These are phyloP conservation scores for Thamnophis elegans DNA, from an alignment of 2,797 vertebrate genomes.

Conservation along the genomic window DNA sequence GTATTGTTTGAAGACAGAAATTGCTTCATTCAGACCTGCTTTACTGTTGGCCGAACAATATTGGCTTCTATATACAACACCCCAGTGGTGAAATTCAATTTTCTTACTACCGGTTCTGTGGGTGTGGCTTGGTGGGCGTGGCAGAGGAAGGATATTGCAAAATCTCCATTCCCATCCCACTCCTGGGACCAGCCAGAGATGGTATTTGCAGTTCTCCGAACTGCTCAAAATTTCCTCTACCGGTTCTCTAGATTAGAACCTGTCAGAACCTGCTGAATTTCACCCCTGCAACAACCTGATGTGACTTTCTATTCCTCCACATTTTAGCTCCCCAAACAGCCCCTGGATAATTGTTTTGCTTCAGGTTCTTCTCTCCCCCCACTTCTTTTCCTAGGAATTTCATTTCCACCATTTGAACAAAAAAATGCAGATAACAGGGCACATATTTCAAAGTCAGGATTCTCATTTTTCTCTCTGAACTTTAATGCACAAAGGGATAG, in stretches of 20 bases:
- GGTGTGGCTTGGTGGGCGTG: too few relatives aligned
- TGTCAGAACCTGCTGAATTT: too few relatives aligned
- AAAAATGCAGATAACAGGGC: slow-evolving; percentile 28
- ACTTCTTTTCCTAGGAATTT: not conserved
- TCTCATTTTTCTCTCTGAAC: slow-evolving; percentile 29
- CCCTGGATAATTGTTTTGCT: not conserved
- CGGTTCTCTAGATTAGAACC: too few relatives aligned
- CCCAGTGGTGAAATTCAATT: too few relatives aligned
- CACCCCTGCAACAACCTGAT: too few relatives aligned
- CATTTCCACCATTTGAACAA: not conserved
- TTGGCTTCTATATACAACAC: too few relatives aligned
- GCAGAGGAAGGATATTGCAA: too few relatives aligned
- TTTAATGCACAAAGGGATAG: slow-evolving; percentile 25
- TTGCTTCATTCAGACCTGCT: not conserved
- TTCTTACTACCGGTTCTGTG: too few relatives aligned
- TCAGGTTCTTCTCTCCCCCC: not conserved
- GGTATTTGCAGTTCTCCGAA: too few relatives aligned
- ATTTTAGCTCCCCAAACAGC: not conserved
- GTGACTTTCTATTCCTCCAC: not conserved
- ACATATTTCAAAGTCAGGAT: not conserved
- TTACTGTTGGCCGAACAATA: not conserved
- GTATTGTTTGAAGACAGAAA: not conserved
- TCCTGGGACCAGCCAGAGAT: too few relatives aligned
- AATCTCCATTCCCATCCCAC: too few relatives aligned
- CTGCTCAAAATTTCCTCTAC: too few relatives aligned